phyloP scores from a whole-genome alignment of 2,797 vertebrate genomes.

The Pogoniulus pusillus region DNA sequence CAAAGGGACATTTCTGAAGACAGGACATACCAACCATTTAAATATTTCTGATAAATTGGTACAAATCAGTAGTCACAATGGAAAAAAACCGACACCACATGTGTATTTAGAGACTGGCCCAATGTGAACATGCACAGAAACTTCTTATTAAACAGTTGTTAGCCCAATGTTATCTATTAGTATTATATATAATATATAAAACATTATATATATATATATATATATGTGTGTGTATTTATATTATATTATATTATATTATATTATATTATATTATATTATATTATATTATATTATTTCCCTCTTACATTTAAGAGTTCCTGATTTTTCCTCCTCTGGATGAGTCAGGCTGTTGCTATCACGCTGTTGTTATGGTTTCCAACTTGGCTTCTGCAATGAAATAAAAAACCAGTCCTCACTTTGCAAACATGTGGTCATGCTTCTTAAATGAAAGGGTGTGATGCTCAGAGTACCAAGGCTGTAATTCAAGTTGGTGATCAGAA shows the following conservation, averaged over 20 bases:
- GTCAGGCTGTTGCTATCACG: background rate
- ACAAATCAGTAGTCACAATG: background rate
- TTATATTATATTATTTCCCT: background rate
- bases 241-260: no score
- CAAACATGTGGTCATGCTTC: slow-evolving; percentile 60
- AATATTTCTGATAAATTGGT: background rate
- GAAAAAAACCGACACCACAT: background rate
- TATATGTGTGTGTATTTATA: background rate
- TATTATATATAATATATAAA: background rate
- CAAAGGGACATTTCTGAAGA: background rate
- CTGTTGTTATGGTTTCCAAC: slow-evolving; percentile 17
- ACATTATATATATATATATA: background rate
- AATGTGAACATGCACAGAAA: background rate
- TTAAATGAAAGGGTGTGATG: slow-evolving; percentile 36
- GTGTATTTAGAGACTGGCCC: background rate
- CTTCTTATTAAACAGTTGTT: background rate
- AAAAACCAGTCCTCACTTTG: slow-evolving; percentile 41
- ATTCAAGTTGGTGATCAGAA: slow-evolving; percentile 62
- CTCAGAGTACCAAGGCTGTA: slow-evolving; percentile 33
- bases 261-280: no score
- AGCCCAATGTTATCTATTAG: background rate
- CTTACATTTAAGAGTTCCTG: background rate
- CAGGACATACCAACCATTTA: background rate
- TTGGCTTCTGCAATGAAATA: slow-evolving; percentile 44
- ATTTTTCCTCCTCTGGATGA: background rate